Conservation (phyloP, 2,888 invertebrate genomes). For the Eurois occulta region DNA sequence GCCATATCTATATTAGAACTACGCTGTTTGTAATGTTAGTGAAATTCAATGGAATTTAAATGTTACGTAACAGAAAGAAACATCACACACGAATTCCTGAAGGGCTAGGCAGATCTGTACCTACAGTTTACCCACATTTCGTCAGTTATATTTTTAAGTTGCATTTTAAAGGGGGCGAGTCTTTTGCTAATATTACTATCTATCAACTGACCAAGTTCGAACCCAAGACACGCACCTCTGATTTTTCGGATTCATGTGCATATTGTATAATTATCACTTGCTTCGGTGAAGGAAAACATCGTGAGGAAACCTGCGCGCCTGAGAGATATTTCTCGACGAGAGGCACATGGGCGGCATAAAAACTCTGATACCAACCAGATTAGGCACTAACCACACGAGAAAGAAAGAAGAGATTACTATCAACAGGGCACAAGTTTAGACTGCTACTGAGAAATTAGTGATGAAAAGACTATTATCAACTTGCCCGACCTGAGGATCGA, state of each 20-base stretch:
- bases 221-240: no score
- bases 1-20: slow-evolving; percentile 1
- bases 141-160: neutral
- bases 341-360: no score
- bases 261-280: no score
- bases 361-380: no score
- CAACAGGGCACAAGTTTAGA: neutral
- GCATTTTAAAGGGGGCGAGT: neutral
- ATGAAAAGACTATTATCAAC: neutral
- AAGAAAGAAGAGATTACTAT: no score
- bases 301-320: no score
- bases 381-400: no score
- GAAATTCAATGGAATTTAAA: slow-evolving; percentile 1
- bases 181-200: no score
- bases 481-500: neutral
- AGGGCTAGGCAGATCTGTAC: neutral
- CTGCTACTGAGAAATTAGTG: neutral
- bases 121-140: neutral
- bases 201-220: no score
- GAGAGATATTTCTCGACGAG: no score
- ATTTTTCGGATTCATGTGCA: no score
- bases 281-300: no score
- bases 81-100: neutral
- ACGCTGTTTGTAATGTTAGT: slow-evolving; percentile 34
- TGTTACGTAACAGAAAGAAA: neutral